phyloP scores from a whole-genome alignment of 2,888 invertebrate species.

The Phortica okadai region DNA sequence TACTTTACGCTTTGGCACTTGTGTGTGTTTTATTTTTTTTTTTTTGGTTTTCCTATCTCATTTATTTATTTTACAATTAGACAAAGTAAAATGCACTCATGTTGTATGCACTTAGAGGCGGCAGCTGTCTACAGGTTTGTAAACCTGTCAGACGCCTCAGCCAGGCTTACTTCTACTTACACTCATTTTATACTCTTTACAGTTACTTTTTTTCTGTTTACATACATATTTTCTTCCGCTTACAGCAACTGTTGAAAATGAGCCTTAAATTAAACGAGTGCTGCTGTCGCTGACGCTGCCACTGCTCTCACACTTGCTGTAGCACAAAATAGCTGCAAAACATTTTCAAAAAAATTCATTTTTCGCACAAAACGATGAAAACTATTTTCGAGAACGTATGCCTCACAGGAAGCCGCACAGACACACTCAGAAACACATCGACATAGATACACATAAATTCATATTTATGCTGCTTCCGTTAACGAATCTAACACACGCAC shows the following conservation, averaged over 20 bases:
- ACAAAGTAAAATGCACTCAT: conserved; percentile 61
- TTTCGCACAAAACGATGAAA: conserved; percentile 12
- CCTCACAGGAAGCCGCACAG: background rate
- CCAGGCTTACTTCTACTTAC: background rate
- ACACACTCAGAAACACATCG: background rate
- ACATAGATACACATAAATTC: background rate
- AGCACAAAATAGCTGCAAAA: background rate
- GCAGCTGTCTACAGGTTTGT: background rate
- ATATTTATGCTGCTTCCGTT: conserved; percentile 9
- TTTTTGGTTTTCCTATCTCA: conserved; percentile 52
- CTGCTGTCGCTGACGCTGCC: background rate
- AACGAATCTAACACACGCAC: background rate
- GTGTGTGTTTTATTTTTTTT: background rate
- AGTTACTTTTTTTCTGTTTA: background rate
- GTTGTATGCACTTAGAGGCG: conserved; percentile 25
- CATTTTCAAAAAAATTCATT: conserved; percentile 7
- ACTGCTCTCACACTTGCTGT: background rate
- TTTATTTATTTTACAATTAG: conserved; percentile 68
- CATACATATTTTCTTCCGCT: background rate
- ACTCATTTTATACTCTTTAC: background rate
- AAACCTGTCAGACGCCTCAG: no score
- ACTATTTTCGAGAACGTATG: background rate
- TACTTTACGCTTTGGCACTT: conserved; percentile 44
- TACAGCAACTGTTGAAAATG: background rate
- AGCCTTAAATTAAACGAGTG: conserved; percentile 30